Evolutionary conservation across 1,140 invertebrate genomes (phyloP).

Genomic region (Cotesia typhae): DNA sequence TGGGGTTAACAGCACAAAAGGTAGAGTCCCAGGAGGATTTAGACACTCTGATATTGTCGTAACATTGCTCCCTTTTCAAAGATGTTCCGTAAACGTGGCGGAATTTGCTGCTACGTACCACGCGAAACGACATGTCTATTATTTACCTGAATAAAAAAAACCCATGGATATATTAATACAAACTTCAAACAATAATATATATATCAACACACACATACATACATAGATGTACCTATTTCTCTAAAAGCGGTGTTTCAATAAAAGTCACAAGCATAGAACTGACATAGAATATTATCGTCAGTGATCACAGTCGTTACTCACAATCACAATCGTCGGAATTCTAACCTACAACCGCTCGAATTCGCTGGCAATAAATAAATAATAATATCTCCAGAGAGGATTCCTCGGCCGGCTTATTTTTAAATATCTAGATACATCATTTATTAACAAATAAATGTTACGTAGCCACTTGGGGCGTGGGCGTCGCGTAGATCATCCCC

Average conservation of each 20-base stretch:
- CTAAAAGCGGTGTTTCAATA: too few relatives aligned
- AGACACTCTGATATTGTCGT: slow-evolving; percentile 98
- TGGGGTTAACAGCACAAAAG: slow-evolving; percentile 98
- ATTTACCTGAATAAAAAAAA: slow-evolving; percentile 22
- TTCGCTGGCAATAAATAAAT: too few relatives aligned
- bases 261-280: too few relatives aligned
- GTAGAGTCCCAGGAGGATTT: slow-evolving; percentile 99
- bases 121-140: slow-evolving; percentile 88
- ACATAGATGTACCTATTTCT: too few relatives aligned
- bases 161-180: background rate
- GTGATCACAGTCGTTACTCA: too few relatives aligned
- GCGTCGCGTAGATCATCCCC: slow-evolving; percentile 61
- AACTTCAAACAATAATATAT: too few relatives aligned
- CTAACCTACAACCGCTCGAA: too few relatives aligned
- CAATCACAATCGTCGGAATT: background rate
- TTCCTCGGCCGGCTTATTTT: background rate
- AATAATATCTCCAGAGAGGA: background rate
- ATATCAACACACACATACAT: too few relatives aligned
- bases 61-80: slow-evolving; percentile 97
- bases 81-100: slow-evolving; percentile 98
- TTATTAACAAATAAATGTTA: slow-evolving; percentile 46
- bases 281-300: too few relatives aligned
- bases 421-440: slow-evolving; percentile 10
- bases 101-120: slow-evolving; percentile 96
- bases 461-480: slow-evolving; percentile 55